Evolutionary conservation across 1,140 invertebrate genomes (phyloP).

Genomic region (Papilio xuthus): DNA sequence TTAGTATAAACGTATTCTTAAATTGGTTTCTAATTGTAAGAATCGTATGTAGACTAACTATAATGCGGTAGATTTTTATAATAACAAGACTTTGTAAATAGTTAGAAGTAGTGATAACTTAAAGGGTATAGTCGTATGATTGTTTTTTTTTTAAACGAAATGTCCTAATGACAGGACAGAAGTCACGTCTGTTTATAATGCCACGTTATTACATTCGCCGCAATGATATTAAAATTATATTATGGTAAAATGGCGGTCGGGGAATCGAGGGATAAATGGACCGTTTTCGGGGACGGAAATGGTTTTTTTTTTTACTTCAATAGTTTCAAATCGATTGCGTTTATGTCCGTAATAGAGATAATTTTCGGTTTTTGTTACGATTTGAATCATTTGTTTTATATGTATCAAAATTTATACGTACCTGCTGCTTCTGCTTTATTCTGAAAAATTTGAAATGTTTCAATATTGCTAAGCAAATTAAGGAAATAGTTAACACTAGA

Average conservation of each 20-base stretch:
- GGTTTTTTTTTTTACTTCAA: constrained; percentile 48
- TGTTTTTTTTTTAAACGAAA: constrained; percentile 46
- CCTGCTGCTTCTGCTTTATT: neutral
- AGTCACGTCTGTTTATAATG: constrained; percentile 70
- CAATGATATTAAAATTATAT: constrained; percentile 70
- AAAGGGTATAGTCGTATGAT: constrained; percentile 16
- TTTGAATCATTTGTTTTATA: constrained; percentile 41
- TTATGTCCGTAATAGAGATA: constrained; percentile 46
- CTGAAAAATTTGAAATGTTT: neutral
- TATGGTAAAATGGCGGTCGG: constrained; percentile 60
- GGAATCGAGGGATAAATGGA: constrained; percentile 67
- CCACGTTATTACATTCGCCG: constrained; percentile 59
- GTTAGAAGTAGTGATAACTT: neutral
- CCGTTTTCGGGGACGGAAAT: constrained; percentile 66
- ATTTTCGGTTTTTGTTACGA: constrained; percentile 45
- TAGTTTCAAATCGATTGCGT: constrained; percentile 67
- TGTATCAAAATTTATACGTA: neutral
- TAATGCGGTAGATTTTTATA: neutral
- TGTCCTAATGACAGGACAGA: constrained; percentile 60
- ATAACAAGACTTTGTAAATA: constrained; percentile 3
- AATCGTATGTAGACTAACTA: no score
- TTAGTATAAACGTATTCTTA: no score
- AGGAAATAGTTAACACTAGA: no score
- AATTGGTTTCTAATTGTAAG: no score
- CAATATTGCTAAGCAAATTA: no score